phyloP scores from a whole-genome alignment of 2,113 vertebrate genomes.

The Dipodomys ordii region DNA sequence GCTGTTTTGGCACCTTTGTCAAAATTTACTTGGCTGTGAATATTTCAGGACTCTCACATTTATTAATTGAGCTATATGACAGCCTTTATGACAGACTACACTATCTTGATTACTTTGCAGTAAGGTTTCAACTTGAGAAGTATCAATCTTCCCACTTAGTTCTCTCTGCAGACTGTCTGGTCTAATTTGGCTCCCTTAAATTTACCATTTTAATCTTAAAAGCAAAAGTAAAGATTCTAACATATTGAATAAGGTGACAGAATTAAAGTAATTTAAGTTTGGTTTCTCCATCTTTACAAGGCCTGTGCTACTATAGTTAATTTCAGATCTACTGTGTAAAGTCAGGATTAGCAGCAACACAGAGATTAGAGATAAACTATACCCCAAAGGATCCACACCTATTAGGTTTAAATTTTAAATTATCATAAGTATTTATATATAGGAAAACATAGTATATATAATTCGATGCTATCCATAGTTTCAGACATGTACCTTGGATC shows the following conservation, averaged over 20 bases:
- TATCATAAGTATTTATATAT: not conserved
- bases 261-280: slow-evolving; percentile 16
- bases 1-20: slow-evolving; percentile 5
- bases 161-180: slow-evolving; percentile 21
- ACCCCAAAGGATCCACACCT: not conserved
- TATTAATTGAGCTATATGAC: not conserved
- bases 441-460: not conserved
- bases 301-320: not conserved
- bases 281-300: slow-evolving; percentile 35
- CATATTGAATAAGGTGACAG: not conserved
- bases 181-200: not conserved
- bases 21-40: slow-evolving; percentile 19
- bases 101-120: slow-evolving; percentile 31
- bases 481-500: not conserved
- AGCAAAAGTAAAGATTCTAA: slow-evolving; percentile 2
- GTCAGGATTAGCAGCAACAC: not conserved
- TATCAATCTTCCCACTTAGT: not conserved
- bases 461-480: not conserved
- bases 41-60: not conserved
- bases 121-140: slow-evolving; percentile 34
- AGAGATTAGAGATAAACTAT: not conserved
- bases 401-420: not conserved
- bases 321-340: slow-evolving; percentile 44
- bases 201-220: slow-evolving; percentile 51
- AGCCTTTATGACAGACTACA: not conserved